Base-by-base conservation (phyloP, 2,113 vertebrate species). In the Myotis lucifugus region DNA sequence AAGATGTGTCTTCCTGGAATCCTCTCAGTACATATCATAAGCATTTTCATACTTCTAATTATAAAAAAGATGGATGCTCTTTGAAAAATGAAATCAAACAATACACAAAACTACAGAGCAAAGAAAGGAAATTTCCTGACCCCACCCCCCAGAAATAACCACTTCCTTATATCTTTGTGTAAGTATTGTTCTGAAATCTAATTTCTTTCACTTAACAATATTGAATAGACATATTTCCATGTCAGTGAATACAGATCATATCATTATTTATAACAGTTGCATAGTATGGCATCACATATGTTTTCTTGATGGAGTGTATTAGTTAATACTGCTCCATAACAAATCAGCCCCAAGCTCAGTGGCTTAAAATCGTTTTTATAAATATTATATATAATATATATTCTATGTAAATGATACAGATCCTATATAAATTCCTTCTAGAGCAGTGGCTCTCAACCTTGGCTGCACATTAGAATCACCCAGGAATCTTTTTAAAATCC, bases 61-160 rank as follows among this genome's bases (percentile, higher is more conserved):
- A 81, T 85, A 81, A 94, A 85, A 91, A 46, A 32, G 29, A 90
- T 56, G 5, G 2, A 2, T 23, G 19, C 7, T 59, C 72, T 82
- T 37, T 91, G 66, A 94, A 87, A 87, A 87, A 72, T 32, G 54
- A 92, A 97, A 94, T 69, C 19, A 79, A 90, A 40, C 2, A n/a
- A 79, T n/a, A 40, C 2, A 48, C 9, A 76, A 93, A 66, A 93
- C 18, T 66, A 67, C 2, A 89, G 23, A 50, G 56, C 52, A 81
- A 85, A 89, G 6, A 73, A 61, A 79, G 61, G n/a, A 25, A 25
- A 5, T 40, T 81, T 77, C 18, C 66, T 13, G 11, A 66, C 34
- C 50, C 69, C 23, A 13, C 25, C 32, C 40, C 50, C 52, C 0
- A 29, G 5, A 89, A 86, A 61, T 25, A 48, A 54, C 14, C 32